Conservation (phyloP, 2,113 vertebrate genomes). For the Mesitornis unicolor region DNA sequence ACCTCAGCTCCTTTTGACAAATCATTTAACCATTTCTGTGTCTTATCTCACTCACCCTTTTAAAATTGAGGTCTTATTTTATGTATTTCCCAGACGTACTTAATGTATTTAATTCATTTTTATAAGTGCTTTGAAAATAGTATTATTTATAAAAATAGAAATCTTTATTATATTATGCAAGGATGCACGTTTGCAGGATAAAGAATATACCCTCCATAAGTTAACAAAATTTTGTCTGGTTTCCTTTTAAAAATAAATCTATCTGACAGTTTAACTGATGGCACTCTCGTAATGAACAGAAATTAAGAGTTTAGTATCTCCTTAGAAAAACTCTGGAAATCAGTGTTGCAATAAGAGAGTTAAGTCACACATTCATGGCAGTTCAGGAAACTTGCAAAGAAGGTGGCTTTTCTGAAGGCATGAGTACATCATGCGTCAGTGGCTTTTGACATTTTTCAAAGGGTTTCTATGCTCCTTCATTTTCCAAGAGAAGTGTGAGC, state of each 20-base stretch:
- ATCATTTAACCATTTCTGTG: background rate
- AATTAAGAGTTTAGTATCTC: background rate
- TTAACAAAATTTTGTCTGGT: background rate
- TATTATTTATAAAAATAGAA: background rate
- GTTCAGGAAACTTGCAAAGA: background rate
- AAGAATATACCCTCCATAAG: background rate
- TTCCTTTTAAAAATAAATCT: background rate
- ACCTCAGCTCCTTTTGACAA: background rate
- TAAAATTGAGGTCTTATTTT: background rate
- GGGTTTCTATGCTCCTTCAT: background rate
- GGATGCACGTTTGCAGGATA: background rate
- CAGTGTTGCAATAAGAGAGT: background rate
- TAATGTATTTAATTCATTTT: background rate
- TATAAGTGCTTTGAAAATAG: background rate
- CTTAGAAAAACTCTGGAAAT: background rate
- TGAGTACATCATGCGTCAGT: background rate
- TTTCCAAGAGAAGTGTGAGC: background rate
- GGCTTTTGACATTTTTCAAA: background rate
- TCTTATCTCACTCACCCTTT: background rate
- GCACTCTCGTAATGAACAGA: background rate
- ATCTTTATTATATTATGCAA: background rate
- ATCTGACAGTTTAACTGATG: fast-evolving
- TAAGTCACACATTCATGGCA: background rate
- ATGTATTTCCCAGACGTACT: background rate
- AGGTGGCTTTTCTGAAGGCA: background rate